Conservation (phyloP, 2,888 invertebrate species). For the Drosophila yooni region DNA sequence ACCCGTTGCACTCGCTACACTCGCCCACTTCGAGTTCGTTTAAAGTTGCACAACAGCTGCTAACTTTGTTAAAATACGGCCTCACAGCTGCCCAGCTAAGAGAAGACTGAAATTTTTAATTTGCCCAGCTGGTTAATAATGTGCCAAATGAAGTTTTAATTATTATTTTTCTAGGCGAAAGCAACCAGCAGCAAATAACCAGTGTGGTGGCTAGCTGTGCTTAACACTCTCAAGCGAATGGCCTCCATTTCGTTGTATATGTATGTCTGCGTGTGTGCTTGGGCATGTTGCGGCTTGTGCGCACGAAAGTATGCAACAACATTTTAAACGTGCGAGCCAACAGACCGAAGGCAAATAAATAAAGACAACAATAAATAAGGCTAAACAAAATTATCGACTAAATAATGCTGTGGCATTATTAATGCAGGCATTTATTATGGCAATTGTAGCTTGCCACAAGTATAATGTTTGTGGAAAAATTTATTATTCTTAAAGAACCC, state of each 20-base stretch:
- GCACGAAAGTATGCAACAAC: constrained; percentile 44
- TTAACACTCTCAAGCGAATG: constrained; percentile 12
- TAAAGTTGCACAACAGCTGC: constrained; percentile 53
- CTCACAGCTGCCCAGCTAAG: constrained; percentile 7
- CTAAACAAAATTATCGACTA: constrained; percentile 6
- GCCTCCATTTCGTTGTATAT: neutral
- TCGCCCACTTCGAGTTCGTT: constrained; percentile 48
- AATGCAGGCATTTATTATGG: neutral
- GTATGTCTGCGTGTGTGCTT: neutral
- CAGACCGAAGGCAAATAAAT: constrained; percentile 19
- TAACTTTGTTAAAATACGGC: constrained; percentile 45
- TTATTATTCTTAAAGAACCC: neutral
- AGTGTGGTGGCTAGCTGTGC: constrained; percentile 22
- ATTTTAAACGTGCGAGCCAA: constrained; percentile 15
- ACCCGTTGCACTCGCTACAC: constrained; percentile 54
- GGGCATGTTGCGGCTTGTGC: constrained; percentile 17
- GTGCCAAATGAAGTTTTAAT: constrained; percentile 54
- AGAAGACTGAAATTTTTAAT: constrained; percentile 41
- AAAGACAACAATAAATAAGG: neutral
- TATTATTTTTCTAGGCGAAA: constrained; percentile 51
- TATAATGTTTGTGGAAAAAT: neutral
- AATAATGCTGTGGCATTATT: constrained; percentile 21
- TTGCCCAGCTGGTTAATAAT: constrained; percentile 42
- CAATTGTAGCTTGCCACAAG: neutral
- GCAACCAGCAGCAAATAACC: constrained; percentile 26